These are phyloP conservation scores for Clarias macrocephalus DNA, from an alignment of 2,113 vertebrate species.

Conservation along the genomic window DNA sequence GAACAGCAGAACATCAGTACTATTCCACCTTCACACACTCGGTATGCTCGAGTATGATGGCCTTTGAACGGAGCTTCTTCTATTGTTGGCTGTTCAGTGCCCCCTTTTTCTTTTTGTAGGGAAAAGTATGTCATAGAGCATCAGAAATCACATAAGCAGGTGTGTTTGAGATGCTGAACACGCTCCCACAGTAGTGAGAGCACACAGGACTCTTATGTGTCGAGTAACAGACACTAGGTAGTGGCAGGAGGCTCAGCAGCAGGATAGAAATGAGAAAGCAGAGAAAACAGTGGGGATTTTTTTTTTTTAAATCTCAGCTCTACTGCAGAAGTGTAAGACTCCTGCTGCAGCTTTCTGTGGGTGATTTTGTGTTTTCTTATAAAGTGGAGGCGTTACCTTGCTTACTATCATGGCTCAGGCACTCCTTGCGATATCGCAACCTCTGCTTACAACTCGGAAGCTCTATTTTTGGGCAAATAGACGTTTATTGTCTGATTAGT, in stretches of 20 bases:
- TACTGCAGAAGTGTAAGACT: not conserved
- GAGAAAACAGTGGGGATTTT: not conserved
- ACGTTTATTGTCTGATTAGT: no score
- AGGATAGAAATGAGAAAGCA: not conserved
- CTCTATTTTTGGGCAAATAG: no score
- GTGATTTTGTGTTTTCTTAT: not conserved
- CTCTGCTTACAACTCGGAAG: not conserved
- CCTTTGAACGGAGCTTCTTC: not conserved
- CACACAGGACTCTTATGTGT: not conserved
- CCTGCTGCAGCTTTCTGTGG: not conserved
- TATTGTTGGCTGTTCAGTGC: not conserved
- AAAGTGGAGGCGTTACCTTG: not conserved
- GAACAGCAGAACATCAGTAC: not conserved
- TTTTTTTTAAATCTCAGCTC: not conserved
- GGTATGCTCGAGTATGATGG: not conserved
- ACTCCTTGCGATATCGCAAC: not conserved
- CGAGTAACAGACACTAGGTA: constrained; percentile 1
- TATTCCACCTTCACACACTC: not conserved
- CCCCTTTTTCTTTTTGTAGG: not conserved
- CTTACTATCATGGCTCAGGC: not conserved
- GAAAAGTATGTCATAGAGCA: not conserved
- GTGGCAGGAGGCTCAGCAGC: not conserved
- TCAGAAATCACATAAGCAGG: not conserved
- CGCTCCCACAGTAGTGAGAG: not conserved
- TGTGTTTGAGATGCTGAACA: constrained; percentile 3